Evolutionary conservation across 2,113 vertebrate genomes (phyloP).

Genomic region (Lycocorax pyrrhopterus): DNA sequence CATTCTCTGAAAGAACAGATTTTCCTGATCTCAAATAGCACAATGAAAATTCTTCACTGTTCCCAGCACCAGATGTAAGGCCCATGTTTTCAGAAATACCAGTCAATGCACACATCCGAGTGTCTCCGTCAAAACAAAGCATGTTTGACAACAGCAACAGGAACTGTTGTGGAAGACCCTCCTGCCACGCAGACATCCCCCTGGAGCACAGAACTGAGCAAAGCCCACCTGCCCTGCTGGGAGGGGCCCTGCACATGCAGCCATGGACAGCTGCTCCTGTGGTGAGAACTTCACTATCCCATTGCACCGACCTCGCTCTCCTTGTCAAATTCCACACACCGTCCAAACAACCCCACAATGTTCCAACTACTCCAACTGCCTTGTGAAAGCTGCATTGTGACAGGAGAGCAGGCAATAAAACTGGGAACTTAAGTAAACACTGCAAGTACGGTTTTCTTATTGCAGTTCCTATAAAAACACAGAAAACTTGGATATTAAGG

Average conservation of each 20-base stretch:
- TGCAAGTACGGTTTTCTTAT: background rate
- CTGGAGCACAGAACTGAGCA: background rate
- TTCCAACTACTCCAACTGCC: background rate
- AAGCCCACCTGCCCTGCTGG: background rate
- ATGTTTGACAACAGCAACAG: background rate
- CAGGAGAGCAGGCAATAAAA: background rate
- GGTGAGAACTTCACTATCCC: background rate
- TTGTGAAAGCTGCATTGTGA: background rate
- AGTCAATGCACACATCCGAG: too few relatives aligned
- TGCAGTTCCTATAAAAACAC: background rate
- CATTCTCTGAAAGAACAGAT: background rate
- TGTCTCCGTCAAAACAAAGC: background rate
- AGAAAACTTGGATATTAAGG: background rate
- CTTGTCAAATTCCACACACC: background rate
- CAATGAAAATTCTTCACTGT: background rate
- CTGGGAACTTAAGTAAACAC: background rate
- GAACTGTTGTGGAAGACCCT: background rate
- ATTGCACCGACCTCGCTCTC: background rate
- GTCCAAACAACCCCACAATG: background rate
- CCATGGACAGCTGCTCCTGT: rapidly evolving
- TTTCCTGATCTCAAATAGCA: background rate
- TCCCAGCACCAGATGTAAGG: background rate
- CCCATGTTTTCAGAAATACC: background rate
- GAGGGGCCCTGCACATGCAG: rapidly evolving
- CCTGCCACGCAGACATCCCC: rapidly evolving